Evolutionary conservation across 2,797 vertebrate species (phyloP).

Genomic region (Poecilia velifera): DNA sequence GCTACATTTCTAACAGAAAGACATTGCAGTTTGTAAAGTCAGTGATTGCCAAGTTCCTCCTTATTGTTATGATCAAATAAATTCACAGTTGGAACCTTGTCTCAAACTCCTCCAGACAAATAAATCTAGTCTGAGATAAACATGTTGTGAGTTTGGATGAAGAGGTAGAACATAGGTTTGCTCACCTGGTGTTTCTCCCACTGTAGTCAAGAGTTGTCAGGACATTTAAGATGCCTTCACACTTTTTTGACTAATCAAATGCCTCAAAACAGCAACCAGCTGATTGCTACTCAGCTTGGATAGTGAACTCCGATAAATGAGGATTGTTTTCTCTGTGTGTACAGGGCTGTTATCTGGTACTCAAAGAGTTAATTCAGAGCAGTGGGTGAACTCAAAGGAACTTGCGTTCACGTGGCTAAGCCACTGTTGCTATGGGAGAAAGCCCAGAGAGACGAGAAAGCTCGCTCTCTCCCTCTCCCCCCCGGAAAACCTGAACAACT

Average conservation of each 20-base stretch:
- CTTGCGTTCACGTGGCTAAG: slow-evolving; percentile 79
- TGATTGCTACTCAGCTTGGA: not conserved
- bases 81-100: not conserved
- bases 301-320: not conserved
- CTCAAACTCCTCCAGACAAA: not conserved
- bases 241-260: not conserved
- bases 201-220: not conserved
- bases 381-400: slow-evolving; percentile 78
- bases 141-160: not conserved
- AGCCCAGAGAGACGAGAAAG: slow-evolving; percentile 79
- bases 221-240: not conserved
- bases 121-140: not conserved
- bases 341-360: slow-evolving; percentile 36
- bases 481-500: slow-evolving; percentile 58
- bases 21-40: not conserved
- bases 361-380: slow-evolving; percentile 76
- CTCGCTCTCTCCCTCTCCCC: slow-evolving; percentile 22
- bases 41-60: not conserved
- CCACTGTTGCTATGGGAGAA: slow-evolving; percentile 84
- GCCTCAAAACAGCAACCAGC: not conserved
- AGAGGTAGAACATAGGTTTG: not conserved
- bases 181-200: not conserved
- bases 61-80: not conserved
- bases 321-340: not conserved
- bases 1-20: not conserved